phyloP scores from a whole-genome alignment of 2,888 invertebrate species.

The Notocelia uddmanniana region DNA sequence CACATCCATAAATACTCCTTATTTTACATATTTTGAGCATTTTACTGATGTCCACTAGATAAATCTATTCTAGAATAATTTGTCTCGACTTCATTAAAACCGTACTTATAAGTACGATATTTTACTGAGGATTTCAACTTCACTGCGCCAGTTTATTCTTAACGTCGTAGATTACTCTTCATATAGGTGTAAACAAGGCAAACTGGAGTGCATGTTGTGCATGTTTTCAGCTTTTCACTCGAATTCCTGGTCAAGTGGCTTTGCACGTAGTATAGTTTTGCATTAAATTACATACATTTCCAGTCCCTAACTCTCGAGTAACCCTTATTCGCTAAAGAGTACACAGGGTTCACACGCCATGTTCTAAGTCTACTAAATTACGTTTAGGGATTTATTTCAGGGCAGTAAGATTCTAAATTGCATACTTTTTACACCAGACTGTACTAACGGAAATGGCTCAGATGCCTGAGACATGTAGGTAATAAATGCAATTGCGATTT shows the following conservation, averaged over 20 bases:
- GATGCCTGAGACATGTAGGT: constrained; percentile 10
- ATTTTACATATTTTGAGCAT: too few relatives aligned
- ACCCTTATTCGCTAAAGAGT: constrained; percentile 24
- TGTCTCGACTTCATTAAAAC: too few relatives aligned
- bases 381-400: neutral
- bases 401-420: neutral
- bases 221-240: constrained; percentile 27
- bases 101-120: too few relatives aligned
- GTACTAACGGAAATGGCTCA: constrained; percentile 20
- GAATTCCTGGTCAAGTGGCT: constrained; percentile 25
- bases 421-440: neutral
- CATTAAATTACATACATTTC: constrained; percentile 30
- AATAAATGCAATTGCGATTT: constrained; percentile 20
- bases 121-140: too few relatives aligned
- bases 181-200: too few relatives aligned
- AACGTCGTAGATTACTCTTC: too few relatives aligned
- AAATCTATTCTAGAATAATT: too few relatives aligned
- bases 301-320: constrained; percentile 17
- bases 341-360: constrained; percentile 31
- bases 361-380: neutral
- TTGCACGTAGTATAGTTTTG: constrained; percentile 26
- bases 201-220: neutral
- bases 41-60: too few relatives aligned
- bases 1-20: too few relatives aligned
- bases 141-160: too few relatives aligned